Base-by-base conservation (phyloP, 2,113 vertebrate genomes). In the Nyctibius bracteatus region DNA sequence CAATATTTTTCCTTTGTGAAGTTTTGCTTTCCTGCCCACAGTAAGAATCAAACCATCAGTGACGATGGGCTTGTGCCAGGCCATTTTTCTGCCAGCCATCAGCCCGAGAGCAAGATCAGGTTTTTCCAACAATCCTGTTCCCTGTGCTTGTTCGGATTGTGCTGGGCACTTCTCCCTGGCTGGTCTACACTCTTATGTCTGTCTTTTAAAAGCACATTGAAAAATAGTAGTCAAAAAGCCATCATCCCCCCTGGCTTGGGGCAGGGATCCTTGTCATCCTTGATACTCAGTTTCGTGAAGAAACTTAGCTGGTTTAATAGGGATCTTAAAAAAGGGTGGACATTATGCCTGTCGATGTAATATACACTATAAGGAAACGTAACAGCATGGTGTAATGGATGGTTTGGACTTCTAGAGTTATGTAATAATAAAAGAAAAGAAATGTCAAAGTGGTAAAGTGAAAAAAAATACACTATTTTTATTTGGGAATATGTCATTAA, bases 321-420 rank as follows among this genome's bases (percentile, higher is more conserved):
- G 35, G 47, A 65, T 82, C 71, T 95, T 96, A 51, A 91, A 96
- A 88, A 86, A 72, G 91, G 93, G 89, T 72, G 81, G 95, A 43
- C 77, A 75, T 87, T 55, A 59, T 44, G 81, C 35, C 89, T 83
- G 88, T n/a, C 1, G 0, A 3, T 89, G 73, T 84, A 95, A 84
- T 61, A 44, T 35, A 70, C 1, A 3, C 28, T 14, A 44, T 31
- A 70, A 96, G 24, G 81, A 89, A 89, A 92, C 4, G 5, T 87
- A 84, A 86, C 68, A 31, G 68, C 0, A 0, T 83, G 68, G n/a
- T 81, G 68, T 74, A 92, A 88, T 37, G 83, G 18, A 35, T 41
- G 57, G 68, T 65, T 87, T 87, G 44, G 65, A 18, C 81, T 91
- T 87, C 37, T 37, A 90, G 58, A 91, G 49, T 88, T 61, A 93